These are phyloP conservation scores for Ovis aries DNA, from an alignment of 2,113 vertebrate species.

Conservation along the genomic window DNA sequence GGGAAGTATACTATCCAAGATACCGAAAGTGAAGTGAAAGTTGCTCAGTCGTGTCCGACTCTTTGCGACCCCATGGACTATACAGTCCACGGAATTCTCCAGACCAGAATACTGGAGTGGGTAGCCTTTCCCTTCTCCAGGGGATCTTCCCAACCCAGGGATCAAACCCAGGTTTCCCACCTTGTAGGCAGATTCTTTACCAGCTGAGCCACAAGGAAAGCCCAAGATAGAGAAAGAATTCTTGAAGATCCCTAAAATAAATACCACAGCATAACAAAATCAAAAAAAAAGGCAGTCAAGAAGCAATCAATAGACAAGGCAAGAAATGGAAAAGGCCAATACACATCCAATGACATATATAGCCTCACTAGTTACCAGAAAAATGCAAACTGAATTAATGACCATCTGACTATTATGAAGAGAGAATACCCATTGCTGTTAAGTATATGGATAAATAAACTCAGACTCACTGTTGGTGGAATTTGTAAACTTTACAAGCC, in stretches of 20 bases:
- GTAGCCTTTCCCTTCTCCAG: not conserved
- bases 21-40: not conserved
- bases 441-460: not conserved
- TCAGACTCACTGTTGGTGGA: not conserved
- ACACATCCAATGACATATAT: not conserved
- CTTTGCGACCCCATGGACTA: not conserved
- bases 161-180: not conserved
- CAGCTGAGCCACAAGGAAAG: not conserved
- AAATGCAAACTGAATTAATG: not conserved
- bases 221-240: not conserved
- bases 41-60: not conserved
- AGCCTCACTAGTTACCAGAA: not conserved
- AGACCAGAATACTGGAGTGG: not conserved
- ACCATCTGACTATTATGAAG: not conserved
- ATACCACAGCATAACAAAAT: not conserved
- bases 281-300: not conserved
- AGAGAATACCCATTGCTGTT: not conserved
- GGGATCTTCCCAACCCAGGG: not conserved
- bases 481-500: not conserved
- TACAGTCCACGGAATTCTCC: not conserved
- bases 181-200: not conserved
- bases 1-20: not conserved
- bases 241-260: not conserved
- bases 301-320: not conserved
- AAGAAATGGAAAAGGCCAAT: not conserved